Base-by-base conservation (phyloP, 2,888 invertebrate genomes). In the Copidosoma aretas region DNA sequence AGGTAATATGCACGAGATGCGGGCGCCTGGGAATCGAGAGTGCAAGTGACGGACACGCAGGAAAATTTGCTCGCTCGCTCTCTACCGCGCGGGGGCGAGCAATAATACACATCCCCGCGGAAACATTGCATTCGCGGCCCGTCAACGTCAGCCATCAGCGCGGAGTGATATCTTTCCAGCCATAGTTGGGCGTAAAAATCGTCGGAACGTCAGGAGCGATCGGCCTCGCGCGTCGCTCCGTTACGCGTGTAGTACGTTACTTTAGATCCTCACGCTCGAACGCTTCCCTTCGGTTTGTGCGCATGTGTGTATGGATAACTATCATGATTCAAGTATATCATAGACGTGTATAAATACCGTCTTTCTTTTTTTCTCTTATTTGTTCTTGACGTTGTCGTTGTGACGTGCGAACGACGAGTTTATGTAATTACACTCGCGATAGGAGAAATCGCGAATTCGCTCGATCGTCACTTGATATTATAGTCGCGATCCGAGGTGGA, bases 181-280 rank as follows among this genome's bases (percentile, higher is more conserved):
- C 8, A 8, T 32, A 32, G 32, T 32, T 32, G 32, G 8, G 32
- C 53, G 60, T 25, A 54, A 59, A 53, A 49, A 57, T 59, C 53
- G 58, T 62, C 62, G 62, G 32, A 68, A 63, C 54, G 63, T 68
- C 63, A 46, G 60, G 32, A 63, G 54, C 67, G 63, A 68, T 68
- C 46, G 59, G 59, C 54, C 25, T 64, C 64, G 51, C 53, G 58
- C 21, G 32, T 32, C 32, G 8, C 8, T 32, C 32, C 32, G 32
- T 32, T 32, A 32, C 8, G 32, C 32, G 8, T 8, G 32, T 32
- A n/a, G n/a, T n/a, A n/a, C n/a, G n/a, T 32, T 32, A 32, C 8
- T 32, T 32, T 32, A 32, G 32, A 32, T 32, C 32, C 32, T 32
- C 32, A 5, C 32, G 32, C 32, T 32, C 32, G 32, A 32, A 32